These are phyloP conservation scores for Tanypteryx hageni DNA, from an alignment of 2,888 invertebrate species.

Conservation along the genomic window DNA sequence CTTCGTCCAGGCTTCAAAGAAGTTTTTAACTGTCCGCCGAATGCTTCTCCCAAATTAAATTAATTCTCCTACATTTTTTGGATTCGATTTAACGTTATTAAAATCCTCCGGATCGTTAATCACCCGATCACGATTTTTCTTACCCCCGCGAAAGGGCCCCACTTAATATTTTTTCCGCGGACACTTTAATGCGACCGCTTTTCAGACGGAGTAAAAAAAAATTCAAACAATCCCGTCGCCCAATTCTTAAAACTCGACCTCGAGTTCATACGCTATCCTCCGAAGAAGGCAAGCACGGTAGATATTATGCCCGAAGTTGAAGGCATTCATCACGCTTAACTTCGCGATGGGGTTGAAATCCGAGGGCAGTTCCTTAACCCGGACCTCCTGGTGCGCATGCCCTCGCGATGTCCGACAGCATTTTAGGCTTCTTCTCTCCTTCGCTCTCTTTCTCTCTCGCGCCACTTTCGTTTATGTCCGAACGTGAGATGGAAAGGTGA, in stretches of 20 bases:
- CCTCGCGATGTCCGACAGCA: neutral
- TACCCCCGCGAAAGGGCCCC: neutral
- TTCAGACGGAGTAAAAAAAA: neutral
- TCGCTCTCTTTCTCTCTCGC: neutral
- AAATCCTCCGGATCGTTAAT: neutral
- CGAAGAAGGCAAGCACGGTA: neutral
- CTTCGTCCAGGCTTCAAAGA: too few relatives aligned
- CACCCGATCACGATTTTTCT: neutral
- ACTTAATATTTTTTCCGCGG: neutral
- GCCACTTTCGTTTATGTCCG: neutral
- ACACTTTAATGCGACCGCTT: constrained; percentile 15
- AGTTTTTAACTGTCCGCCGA: neutral
- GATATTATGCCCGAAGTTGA: neutral
- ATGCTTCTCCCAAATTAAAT: neutral
- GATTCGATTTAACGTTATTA: neutral
- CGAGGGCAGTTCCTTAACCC: neutral
- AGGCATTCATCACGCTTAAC: constrained; percentile 17
- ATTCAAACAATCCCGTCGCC: neutral
- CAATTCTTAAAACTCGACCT: neutral
- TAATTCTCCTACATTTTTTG: neutral
- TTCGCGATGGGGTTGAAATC: neutral
- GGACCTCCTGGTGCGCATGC: constrained; percentile 1
- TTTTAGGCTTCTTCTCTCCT: neutral
- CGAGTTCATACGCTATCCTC: neutral
- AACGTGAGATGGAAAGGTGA: neutral